These are phyloP conservation scores for Cantharis nigra DNA, from an alignment of 2,888 invertebrate species.

Conservation along the genomic window DNA sequence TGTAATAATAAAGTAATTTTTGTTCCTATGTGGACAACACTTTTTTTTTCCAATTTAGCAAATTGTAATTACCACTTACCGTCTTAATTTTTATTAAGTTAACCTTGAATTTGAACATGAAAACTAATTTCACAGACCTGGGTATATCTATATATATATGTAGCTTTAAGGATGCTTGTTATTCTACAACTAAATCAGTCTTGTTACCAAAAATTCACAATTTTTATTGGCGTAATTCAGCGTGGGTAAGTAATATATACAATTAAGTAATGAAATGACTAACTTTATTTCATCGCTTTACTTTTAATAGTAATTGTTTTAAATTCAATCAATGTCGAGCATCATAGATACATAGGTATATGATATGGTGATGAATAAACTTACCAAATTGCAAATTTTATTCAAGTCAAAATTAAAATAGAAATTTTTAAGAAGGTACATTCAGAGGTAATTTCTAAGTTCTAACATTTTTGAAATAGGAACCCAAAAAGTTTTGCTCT, in stretches of 20 bases:
- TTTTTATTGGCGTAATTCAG: constrained; percentile 24
- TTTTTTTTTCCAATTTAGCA: neutral
- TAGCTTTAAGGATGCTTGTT: neutral
- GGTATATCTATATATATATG: neutral
- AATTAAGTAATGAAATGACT: constrained; percentile 17
- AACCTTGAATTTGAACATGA: neutral
- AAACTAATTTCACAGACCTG: neutral
- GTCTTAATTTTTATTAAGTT: neutral
- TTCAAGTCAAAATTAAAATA: too few species aligned
- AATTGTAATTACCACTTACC: neutral
- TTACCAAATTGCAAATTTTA: neutral
- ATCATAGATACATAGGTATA: neutral
- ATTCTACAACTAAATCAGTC: neutral
- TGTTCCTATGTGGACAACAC: neutral
- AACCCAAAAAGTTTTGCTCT: too few species aligned
- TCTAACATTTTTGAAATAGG: too few species aligned
- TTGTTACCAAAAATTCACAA: constrained; percentile 7
- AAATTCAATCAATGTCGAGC: neutral
- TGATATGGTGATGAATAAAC: neutral
- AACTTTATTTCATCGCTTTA: constrained; percentile 6
- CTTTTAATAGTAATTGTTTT: neutral
- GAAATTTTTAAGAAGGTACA: too few species aligned
- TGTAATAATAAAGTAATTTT: neutral
- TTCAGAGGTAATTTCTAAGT: too few species aligned
- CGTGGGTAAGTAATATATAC: constrained; percentile 16